Base-by-base conservation (phyloP, 2,113 vertebrate genomes). In the Microcebus jonahi region DNA sequence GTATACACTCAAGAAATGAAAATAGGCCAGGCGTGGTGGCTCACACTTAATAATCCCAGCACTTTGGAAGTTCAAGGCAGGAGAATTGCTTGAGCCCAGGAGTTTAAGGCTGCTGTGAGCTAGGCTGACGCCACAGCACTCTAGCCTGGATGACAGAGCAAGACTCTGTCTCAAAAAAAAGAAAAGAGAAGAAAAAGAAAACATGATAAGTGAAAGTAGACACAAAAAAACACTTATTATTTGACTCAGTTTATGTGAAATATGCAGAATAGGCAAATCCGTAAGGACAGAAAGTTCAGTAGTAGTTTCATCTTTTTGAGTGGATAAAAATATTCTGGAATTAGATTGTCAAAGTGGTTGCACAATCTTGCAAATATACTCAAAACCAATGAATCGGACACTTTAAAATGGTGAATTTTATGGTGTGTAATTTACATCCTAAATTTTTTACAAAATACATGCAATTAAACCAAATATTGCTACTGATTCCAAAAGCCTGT, bases 1-100 rank as follows among this genome's bases (percentile, higher is more conserved):
- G 17, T 63, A 81, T 48, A 95, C 17, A 57, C 42, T 76, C 75
- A 80, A 91, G 59, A 93, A 96, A 36, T 71, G 31, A 93, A 96
- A 95, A 82, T 61, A 61, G 59, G 59, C 59, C 59, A 61, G 25
- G 59, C 11, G 4, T 25, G 25, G 59, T 61, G 59, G 10, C 59
- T 61, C 25, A 61, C 11, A 27, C 59, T 25, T 61, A 25, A 25
- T 61, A 61, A 61, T 61, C 59, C 27, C 59, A 61, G 9, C 59
- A 61, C 59, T 61, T 27, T 4, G 25, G 10, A 9, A 27, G 10
- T 3, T 12, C 59, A 61, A 61, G 59, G 59, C 59, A 61, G 59
- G 59, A 61, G 59, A 5, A 61, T 61, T 61, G 27, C 59, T 61
- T 61, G 61, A 18, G 53, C 15, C 53, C 53, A 55, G 53, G 53